A percentile compares a stretch with the other conserved stretches of the same genome.
phyloP scores from a whole-genome alignment of 2,797 vertebrate genomes.

The Cygnus olor region DNA sequence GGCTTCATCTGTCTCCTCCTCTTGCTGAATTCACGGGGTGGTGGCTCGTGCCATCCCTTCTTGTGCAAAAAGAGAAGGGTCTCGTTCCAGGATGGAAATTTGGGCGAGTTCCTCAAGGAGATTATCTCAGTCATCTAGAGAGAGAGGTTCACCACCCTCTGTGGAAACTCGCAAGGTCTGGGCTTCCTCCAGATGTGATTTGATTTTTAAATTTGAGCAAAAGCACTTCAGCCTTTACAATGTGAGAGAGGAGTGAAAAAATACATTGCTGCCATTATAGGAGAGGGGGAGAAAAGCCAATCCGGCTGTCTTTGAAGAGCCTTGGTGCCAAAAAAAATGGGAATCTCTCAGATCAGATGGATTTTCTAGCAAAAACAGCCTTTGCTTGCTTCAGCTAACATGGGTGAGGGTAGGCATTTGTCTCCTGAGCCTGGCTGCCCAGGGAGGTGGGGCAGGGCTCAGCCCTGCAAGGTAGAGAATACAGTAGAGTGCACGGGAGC shows the following conservation, averaged over 20 bases:
- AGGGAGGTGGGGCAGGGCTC: neutral
- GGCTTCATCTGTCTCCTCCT: neutral
- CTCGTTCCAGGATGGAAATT: neutral
- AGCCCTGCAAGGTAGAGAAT: neutral
- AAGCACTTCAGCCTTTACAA: neutral
- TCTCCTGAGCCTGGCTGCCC: neutral
- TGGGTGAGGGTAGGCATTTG: neutral
- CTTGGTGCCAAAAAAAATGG: neutral
- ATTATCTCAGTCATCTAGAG: conserved; percentile 10
- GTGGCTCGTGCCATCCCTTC: neutral
- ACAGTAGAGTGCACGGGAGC: neutral
- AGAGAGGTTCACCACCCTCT: neutral
- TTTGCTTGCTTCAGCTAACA: neutral
- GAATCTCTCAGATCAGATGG: neutral
- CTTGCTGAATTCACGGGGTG: neutral
- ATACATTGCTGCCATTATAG: neutral
- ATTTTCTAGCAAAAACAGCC: neutral
- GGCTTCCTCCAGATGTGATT: neutral
- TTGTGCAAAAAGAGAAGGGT: neutral
- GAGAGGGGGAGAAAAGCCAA: neutral
- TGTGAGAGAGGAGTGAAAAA: conserved; percentile 2
- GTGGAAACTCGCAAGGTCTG: conserved; percentile 5
- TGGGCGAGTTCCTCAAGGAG: neutral
- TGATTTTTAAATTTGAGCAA: neutral
- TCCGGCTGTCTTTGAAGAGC: neutral